Percentiles rank a stretch among this genome's conserved stretches.
These are phyloP conservation scores for Guaruba guarouba DNA, from an alignment of 2,113 vertebrate genomes.

Conservation along the genomic window DNA sequence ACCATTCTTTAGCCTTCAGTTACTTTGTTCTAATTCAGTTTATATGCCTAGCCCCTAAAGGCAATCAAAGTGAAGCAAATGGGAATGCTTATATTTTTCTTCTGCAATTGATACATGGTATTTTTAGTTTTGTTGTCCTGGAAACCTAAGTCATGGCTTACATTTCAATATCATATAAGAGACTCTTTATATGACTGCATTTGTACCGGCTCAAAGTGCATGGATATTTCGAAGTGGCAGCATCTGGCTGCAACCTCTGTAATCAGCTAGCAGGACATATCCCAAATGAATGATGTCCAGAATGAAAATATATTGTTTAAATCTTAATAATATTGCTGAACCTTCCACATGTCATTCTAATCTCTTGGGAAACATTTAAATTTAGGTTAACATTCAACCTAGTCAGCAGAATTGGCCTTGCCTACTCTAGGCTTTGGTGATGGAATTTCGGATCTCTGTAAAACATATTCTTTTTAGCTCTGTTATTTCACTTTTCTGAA, in stretches of 20 bases:
- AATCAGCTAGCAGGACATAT: not conserved
- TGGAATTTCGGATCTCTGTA: not conserved
- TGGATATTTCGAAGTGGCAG: not conserved
- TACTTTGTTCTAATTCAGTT: not conserved
- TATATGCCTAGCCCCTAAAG: not conserved
- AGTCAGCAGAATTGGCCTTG: not conserved
- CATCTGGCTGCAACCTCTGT: not conserved
- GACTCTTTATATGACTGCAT: not conserved
- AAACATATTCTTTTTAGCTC: not conserved
- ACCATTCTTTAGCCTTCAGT: not conserved
- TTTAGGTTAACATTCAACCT: not conserved
- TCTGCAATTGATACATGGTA: not conserved
- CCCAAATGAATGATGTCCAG: not conserved
- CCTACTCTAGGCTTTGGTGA: not conserved
- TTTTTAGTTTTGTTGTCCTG: conserved; percentile 10
- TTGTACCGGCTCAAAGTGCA: not conserved
- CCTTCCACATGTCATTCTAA: not conserved
- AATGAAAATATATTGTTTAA: not conserved
- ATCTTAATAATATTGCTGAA: not conserved
- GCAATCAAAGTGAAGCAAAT: not conserved
- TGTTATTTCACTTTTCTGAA: not conserved
- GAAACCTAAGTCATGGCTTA: not conserved
- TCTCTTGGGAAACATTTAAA: not conserved
- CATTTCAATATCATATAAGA: not conserved
- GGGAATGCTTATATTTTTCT: not conserved